Evolutionary conservation across 92 coral and sea anemone genomes (phyloP).

Genomic region (Heteractis magnifica): DNA sequence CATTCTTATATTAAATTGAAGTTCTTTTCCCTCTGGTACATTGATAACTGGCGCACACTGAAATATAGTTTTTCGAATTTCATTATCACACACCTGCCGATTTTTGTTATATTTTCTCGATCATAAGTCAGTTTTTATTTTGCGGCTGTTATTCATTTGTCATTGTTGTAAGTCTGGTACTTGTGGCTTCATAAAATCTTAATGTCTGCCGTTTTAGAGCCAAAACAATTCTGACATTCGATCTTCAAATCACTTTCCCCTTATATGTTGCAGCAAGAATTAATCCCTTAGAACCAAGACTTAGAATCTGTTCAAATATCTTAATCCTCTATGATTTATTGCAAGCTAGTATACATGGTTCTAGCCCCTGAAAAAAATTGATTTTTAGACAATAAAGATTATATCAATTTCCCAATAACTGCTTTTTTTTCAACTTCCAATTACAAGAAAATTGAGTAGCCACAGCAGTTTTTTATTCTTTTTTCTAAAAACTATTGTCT

Average conservation of each 20-base stretch:
- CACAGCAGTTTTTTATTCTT: neutral
- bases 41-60: neutral
- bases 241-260: neutral
- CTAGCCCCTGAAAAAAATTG: neutral
- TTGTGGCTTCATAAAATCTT: constrained; percentile 21
- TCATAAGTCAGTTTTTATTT: constrained; percentile 22
- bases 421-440: neutral
- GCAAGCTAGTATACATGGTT: neutral
- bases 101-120: constrained; percentile 7
- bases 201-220: constrained; percentile 16
- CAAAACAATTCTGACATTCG: constrained; percentile 9
- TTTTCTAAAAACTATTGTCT: neutral
- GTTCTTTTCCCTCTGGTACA: neutral
- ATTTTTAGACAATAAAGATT: neutral
- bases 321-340: neutral
- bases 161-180: constrained; percentile 8
- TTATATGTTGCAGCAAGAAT: neutral
- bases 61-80: neutral
- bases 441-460: neutral
- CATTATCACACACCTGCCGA: constrained; percentile 12
- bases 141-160: constrained; percentile 3
- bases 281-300: neutral
- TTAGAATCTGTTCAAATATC: neutral
- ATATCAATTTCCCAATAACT: neutral
- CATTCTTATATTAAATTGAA: neutral